Base-by-base conservation (phyloP, 2,797 vertebrate species). In the Mastacembelus armatus region DNA sequence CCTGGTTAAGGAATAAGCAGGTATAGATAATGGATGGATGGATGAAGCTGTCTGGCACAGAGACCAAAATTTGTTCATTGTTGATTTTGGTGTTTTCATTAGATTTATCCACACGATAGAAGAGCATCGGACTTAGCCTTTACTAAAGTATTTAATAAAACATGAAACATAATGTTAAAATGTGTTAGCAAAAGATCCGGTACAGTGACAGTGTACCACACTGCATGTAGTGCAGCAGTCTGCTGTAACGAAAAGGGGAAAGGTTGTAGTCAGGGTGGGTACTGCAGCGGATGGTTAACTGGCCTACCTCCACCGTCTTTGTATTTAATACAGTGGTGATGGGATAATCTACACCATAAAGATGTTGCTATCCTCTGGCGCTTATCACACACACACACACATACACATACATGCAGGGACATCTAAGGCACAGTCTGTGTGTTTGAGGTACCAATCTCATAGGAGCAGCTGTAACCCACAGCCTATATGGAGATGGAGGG, bases 381-480 rank as follows among this genome's bases (percentile, higher is more conserved):
- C 85, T 91, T 91, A 91, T 91, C 90, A 79, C 80, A 73, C 81
- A 80, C 84, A 85, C 79, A 81, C 81, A 80, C 52, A 73, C 11
- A 73, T 27, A 79, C 54, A 76, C 21, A 69, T 38, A 62, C 67
- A 62, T n/a, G 35, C 67, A 45, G 77, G 40, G 30, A 90, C 89
- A 89, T 91, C 89, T 91, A 49, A 92, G 77, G 84, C 82, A 26
- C 59, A 63, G 84, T 26, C 71, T 66, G n/a, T 72, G 87, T 61
- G 86, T 91, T 92, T 92, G 89, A 92, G 89, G 89, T 87, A 75
- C 77, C 91, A 92, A 92, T 91, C 90, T 92, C 90, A 72, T 71
- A 88, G 86, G 88, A 91, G 85, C 90, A 92, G 91, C 88, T 91
- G 90, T 92, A 92, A 90, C 91, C 91, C 91, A 89, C 89, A 92